Conservation (phyloP, 2,888 invertebrate genomes). For the Tetragonula carbonaria region DNA sequence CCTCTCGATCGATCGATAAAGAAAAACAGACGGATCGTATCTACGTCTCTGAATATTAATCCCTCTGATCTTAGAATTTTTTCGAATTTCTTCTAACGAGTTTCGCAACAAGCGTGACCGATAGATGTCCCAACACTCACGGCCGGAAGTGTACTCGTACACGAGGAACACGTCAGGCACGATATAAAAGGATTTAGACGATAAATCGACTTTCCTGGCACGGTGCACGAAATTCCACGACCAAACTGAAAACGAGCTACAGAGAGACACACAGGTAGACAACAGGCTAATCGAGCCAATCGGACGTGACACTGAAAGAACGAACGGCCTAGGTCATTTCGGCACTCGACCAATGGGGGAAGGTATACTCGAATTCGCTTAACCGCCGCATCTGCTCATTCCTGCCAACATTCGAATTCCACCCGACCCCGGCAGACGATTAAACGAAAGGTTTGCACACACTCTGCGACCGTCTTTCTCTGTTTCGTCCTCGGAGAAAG, state of each 20-base stretch:
- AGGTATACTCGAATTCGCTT: constrained; percentile 1
- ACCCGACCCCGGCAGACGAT: no score
- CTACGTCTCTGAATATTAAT: no score
- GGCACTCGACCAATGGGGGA: background rate
- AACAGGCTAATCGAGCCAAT: constrained; percentile 13
- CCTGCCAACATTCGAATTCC: constrained; percentile 4
- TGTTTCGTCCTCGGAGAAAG: background rate
- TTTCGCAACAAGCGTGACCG: background rate
- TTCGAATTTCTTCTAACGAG: background rate
- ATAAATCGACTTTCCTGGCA: background rate
- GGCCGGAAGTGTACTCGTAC: no score
- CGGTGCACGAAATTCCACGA: background rate
- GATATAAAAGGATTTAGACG: background rate
- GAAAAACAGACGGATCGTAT: background rate
- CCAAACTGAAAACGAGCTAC: no score
- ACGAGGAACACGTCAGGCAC: background rate
- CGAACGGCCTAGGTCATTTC: constrained; percentile 1
- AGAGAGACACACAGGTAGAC: background rate
- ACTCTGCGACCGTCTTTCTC: background rate
- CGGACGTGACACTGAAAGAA: constrained; percentile 1
- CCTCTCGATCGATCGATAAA: background rate
- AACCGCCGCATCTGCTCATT: background rate
- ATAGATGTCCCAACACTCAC: background rate
- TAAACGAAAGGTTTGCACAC: background rate
- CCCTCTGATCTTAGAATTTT: background rate